A percentile compares a stretch with the other conserved stretches of the same genome.
Evolutionary conservation across 2,888 invertebrate genomes (phyloP).

Genomic region (Leistus spinibarbis): DNA sequence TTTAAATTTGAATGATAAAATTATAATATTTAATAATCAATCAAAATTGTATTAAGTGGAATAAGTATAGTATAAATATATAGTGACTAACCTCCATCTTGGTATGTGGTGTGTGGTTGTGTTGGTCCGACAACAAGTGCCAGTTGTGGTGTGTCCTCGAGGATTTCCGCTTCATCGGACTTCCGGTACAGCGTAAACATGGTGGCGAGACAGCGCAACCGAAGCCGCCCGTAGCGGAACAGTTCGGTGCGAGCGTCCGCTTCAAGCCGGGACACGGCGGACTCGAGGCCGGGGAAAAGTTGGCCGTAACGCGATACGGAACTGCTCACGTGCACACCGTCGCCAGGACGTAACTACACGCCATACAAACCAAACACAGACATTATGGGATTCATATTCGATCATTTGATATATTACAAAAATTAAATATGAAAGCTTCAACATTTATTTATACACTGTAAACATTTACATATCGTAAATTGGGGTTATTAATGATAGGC

Average conservation of each 20-base stretch:
- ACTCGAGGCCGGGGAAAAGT: slow-evolving; percentile 50
- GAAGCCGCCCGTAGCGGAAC: slow-evolving; percentile 53
- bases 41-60: too few species aligned
- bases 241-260: slow-evolving; percentile 51
- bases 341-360: slow-evolving; percentile 22
- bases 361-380: too few species aligned
- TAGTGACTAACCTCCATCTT: slow-evolving; percentile 19
- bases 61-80: background rate
- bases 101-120: slow-evolving; percentile 26
- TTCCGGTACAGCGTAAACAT: slow-evolving; percentile 53
- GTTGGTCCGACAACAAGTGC: slow-evolving; percentile 53
- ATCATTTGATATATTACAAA: too few species aligned
- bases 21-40: too few species aligned
- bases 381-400: too few species aligned
- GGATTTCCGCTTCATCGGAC: slow-evolving; percentile 51
- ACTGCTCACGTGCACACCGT: slow-evolving; percentile 32
- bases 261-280: slow-evolving; percentile 51
- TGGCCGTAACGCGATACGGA: slow-evolving; percentile 20
- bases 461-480: too few species aligned
- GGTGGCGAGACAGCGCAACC: slow-evolving; percentile 52
- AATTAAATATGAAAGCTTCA: too few species aligned
- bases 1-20: too few species aligned
- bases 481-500: too few species aligned
- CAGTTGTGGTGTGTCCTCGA: slow-evolving; percentile 53
- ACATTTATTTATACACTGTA: too few species aligned